Evolutionary conservation across 2,888 invertebrate genomes (phyloP).

Genomic region (Sphaerophoria taeniata): DNA sequence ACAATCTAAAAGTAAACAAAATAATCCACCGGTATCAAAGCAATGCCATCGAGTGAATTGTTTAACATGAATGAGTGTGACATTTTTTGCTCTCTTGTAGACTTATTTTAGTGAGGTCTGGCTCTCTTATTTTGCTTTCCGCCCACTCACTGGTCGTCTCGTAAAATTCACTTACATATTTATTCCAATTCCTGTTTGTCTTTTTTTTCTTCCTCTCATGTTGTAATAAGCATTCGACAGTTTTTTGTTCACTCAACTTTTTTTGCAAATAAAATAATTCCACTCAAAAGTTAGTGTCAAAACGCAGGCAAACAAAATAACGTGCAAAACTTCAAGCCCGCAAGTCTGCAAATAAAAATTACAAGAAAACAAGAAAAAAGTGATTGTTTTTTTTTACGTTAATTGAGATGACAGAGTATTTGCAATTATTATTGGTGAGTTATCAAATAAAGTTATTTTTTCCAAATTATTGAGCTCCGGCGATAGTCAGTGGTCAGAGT

Average conservation of each 20-base stretch:
- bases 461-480: conserved; percentile 21
- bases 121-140: conserved; percentile 37
- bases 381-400: conserved; percentile 47
- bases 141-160: conserved; percentile 27
- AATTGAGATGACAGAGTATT: conserved; percentile 90
- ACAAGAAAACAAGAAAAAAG: conserved; percentile 34
- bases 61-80: conserved; percentile 49
- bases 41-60: conserved; percentile 23
- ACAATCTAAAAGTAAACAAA: neutral
- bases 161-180: neutral
- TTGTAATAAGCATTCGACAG: neutral
- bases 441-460: conserved; percentile 44
- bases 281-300: conserved; percentile 70
- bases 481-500: neutral
- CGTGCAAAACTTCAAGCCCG: conserved; percentile 33
- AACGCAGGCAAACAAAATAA: conserved; percentile 55
- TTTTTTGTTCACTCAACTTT: conserved; percentile 34
- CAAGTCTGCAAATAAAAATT: conserved; percentile 44
- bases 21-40: conserved; percentile 5
- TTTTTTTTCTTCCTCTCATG: conserved; percentile 10
- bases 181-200: conserved; percentile 17
- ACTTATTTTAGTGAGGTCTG: conserved; percentile 14
- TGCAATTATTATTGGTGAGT: conserved; percentile 88
- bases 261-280: conserved; percentile 55
- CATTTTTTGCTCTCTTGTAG: conserved; percentile 15